A percentile compares a stretch with the other conserved stretches of the same genome.
Conservation (phyloP, 2,113 vertebrate species). For the Mesoclemmys tuberculata region DNA sequence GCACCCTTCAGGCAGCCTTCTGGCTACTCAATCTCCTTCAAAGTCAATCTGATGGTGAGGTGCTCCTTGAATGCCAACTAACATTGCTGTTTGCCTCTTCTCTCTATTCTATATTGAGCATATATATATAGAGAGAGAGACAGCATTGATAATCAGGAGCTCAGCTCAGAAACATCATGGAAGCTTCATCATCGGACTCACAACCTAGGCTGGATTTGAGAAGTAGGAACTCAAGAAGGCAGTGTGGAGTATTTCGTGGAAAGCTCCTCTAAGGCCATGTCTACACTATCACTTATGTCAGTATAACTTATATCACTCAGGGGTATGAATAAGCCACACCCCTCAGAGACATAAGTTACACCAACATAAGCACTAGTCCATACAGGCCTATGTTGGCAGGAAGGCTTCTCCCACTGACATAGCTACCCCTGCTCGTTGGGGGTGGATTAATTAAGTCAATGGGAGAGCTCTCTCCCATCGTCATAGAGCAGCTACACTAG, state of each 20-base stretch:
- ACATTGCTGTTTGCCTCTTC: neutral
- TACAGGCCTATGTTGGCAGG: no score
- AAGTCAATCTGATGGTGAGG: neutral
- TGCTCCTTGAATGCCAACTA: neutral
- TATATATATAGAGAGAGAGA: no score
- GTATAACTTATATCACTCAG: no score
- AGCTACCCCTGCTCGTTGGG: no score
- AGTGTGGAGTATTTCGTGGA: neutral
- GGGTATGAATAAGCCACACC: no score
- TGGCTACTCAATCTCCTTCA: neutral
- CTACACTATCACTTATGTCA: no score
- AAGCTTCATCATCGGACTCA: neutral
- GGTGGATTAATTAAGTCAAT: no score
- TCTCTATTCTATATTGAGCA: neutral
- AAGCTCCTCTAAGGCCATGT: neutral
- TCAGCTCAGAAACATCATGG: neutral
- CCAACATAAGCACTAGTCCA: no score
- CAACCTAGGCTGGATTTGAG: neutral
- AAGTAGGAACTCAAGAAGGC: neutral
- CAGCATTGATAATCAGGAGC: neutral
- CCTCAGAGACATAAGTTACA: no score
- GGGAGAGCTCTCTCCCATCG: no score
- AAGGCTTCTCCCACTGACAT: no score
- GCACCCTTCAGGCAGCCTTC: neutral
- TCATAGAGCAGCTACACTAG: no score